A percentile compares a stretch with the other conserved stretches of the same genome.
Evolutionary conservation across 2,797 vertebrate species (phyloP).

Genomic region (Squalus acanthias): DNA sequence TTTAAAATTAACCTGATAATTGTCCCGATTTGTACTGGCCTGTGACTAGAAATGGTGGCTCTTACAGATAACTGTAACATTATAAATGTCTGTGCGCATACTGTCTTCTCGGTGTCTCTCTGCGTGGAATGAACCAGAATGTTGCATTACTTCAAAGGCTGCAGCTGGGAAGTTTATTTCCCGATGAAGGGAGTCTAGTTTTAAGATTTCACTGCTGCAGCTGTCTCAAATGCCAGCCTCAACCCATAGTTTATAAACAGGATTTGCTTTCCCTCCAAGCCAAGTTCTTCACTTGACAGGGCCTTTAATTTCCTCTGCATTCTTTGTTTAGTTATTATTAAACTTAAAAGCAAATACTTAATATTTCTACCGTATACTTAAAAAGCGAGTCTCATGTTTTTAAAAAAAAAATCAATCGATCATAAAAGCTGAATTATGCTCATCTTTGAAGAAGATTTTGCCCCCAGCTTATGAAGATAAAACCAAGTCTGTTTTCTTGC

Average conservation of each 20-base stretch:
- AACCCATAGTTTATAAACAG: neutral
- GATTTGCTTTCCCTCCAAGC: neutral
- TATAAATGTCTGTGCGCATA: neutral
- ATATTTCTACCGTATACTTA: neutral
- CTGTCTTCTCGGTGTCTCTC: neutral
- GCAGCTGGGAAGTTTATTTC: neutral
- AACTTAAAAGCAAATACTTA: conserved; percentile 25
- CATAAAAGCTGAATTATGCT: neutral
- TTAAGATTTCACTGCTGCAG: neutral
- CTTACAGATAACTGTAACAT: neutral
- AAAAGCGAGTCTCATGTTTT: neutral
- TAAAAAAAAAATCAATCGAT: neutral
- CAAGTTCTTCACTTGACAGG: no score
- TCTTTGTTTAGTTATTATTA: neutral
- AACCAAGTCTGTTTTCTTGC: neutral
- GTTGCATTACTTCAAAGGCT: neutral
- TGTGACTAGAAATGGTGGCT: neutral
- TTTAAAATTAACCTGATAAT: neutral
- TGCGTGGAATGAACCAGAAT: neutral
- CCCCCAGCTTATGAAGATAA: neutral
- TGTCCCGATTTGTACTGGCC: neutral
- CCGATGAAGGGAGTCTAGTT: neutral
- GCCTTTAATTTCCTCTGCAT: conserved; percentile 18
- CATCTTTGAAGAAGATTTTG: neutral
- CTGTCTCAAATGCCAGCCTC: neutral